A percentile compares a stretch with the other conserved stretches of the same genome.
Conservation (phyloP, 2,797 vertebrate genomes). For the Sebastes cheni region DNA sequence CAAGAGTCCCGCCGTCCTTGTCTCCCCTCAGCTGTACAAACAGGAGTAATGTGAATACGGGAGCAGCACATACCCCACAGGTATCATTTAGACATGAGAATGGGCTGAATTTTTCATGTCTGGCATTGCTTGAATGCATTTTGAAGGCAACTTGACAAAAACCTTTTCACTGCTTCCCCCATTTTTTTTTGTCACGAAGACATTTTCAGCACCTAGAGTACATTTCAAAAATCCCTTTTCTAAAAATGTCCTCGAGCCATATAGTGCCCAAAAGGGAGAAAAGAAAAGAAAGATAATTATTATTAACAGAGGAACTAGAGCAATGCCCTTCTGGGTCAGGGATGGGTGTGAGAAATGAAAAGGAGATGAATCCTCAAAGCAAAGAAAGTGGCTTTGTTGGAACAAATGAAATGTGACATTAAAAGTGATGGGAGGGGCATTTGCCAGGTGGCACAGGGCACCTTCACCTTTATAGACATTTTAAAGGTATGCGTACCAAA, state of each 20-base stretch:
- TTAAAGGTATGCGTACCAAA: background rate
- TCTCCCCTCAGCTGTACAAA: constrained; percentile 31
- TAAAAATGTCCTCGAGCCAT: constrained; percentile 21
- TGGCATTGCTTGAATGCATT: constrained; percentile 30
- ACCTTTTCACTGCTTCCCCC: background rate
- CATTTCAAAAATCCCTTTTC: constrained; percentile 25
- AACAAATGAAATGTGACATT: constrained; percentile 19
- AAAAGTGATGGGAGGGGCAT: constrained; percentile 24
- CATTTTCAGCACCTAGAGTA: constrained; percentile 3
- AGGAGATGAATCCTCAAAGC: constrained; percentile 25
- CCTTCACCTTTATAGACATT: background rate
- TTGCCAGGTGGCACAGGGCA: constrained; percentile 1
- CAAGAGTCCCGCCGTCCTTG: background rate
- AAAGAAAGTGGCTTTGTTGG: constrained; percentile 16
- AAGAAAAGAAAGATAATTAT: constrained; percentile 26
- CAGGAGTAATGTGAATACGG: constrained; percentile 11
- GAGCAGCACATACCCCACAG: background rate
- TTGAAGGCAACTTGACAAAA: constrained; percentile 1
- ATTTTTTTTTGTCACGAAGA: background rate
- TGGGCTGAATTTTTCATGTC: constrained; percentile 38
- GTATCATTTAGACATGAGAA: constrained; percentile 33
- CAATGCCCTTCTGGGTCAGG: background rate
- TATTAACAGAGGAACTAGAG: background rate
- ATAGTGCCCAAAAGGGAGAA: background rate
- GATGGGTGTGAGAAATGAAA: constrained; percentile 11